Evolutionary conservation across 2,113 vertebrate species (phyloP).

Genomic region (Hyperopisus bebe): DNA sequence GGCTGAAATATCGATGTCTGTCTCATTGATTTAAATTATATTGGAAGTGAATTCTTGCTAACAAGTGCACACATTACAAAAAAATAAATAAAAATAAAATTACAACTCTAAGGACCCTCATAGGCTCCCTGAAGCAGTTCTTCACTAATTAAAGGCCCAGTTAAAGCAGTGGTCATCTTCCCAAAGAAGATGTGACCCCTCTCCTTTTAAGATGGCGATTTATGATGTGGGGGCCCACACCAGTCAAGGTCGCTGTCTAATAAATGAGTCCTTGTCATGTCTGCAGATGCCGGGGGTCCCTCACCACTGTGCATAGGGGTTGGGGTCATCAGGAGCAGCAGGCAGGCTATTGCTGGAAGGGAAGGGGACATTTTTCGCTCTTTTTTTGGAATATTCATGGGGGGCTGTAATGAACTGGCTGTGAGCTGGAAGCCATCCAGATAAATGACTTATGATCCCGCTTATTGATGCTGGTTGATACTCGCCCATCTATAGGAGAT

Average conservation of each 20-base stretch:
- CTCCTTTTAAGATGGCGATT: slow-evolving; percentile 38
- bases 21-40: not conserved
- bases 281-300: slow-evolving; percentile 49
- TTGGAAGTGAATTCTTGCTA: not conserved
- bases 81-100: not conserved
- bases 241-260: slow-evolving; percentile 35
- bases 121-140: slow-evolving; percentile 13
- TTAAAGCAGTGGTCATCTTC: slow-evolving; percentile 21
- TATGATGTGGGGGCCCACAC: slow-evolving; percentile 43
- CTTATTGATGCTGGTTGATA: slow-evolving; percentile 64
- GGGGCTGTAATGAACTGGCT: slow-evolving; percentile 59
- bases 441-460: slow-evolving; percentile 61
- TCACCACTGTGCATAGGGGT: not conserved
- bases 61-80: not conserved
- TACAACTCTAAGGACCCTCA: not conserved
- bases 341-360: slow-evolving; percentile 30
- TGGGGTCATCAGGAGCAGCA: slow-evolving; percentile 35
- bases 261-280: slow-evolving; percentile 54
- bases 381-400: slow-evolving; percentile 57
- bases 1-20: not conserved
- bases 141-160: slow-evolving; percentile 29
- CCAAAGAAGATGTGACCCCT: slow-evolving; percentile 29
- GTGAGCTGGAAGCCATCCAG: slow-evolving; percentile 55
- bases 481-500: slow-evolving; percentile 54
- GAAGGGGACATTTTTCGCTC: slow-evolving; percentile 8